Evolutionary conservation across 1,140 invertebrate genomes (phyloP).

Genomic region (Tetramorium parvispinum): DNA sequence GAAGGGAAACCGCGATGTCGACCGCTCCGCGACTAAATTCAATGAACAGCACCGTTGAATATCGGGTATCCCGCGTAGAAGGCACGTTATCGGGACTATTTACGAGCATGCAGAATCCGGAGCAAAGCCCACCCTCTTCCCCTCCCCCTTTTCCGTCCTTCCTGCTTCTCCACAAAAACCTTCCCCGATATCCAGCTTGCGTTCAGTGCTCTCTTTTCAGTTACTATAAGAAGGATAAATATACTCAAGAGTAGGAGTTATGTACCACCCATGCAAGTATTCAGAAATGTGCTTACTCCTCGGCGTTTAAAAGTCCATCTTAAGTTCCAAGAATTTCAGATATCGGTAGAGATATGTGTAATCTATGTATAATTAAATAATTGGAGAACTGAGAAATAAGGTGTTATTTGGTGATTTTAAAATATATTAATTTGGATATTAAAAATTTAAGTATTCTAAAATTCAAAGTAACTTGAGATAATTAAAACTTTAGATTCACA

Average conservation of each 20-base stretch:
- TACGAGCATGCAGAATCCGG: constrained; percentile 54
- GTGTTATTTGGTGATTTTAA: background rate
- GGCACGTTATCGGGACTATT: constrained; percentile 58
- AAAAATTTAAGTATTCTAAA: background rate
- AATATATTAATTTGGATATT: background rate
- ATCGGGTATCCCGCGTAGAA: constrained; percentile 45
- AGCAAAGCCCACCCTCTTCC: background rate
- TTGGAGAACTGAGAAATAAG: background rate
- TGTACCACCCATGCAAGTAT: constrained; percentile 21
- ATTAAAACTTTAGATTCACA: background rate
- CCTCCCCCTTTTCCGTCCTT: background rate
- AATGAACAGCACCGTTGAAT: constrained; percentile 50
- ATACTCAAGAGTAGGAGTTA: constrained; percentile 34
- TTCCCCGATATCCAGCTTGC: constrained; percentile 41
- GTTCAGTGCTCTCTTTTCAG: constrained; percentile 45
- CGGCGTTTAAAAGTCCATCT: background rate
- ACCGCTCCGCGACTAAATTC: constrained; percentile 21
- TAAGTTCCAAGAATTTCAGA: background rate
- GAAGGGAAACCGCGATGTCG: constrained; percentile 22
- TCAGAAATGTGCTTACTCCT: constrained; percentile 26
- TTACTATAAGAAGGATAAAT: constrained; percentile 43
- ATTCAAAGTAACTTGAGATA: background rate
- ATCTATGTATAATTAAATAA: background rate
- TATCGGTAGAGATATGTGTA: background rate
- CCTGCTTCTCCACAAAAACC: constrained; percentile 22